phyloP scores from a whole-genome alignment of 2,888 invertebrate species.

The Liodrosophila aerea region DNA sequence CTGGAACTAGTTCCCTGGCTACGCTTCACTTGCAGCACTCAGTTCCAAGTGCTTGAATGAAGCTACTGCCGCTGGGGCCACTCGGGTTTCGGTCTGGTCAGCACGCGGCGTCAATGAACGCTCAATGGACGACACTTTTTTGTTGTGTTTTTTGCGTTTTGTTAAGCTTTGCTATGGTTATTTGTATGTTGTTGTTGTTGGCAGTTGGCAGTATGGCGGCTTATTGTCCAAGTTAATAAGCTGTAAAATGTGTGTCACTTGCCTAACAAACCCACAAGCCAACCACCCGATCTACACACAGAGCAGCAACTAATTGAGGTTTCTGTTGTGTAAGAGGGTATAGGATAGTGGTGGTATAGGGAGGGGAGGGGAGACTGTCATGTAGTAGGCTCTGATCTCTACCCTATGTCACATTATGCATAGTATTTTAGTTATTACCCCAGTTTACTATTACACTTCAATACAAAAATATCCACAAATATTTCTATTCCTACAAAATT shows the following conservation, averaged over 20 bases:
- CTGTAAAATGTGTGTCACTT: constrained; percentile 78
- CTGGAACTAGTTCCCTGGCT: too few relatives aligned
- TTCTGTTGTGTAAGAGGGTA: too few relatives aligned
- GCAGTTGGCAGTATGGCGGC: constrained; percentile 31
- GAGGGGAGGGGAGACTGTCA: too few relatives aligned
- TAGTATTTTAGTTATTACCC: too few relatives aligned
- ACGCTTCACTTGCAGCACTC: constrained; percentile 16
- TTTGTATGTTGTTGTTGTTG: constrained; percentile 21
- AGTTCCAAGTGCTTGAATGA: constrained; percentile 5
- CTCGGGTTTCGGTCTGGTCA: constrained; percentile 48
- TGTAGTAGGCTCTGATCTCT: too few relatives aligned
- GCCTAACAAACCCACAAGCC: constrained; percentile 34
- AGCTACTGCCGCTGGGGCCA: constrained; percentile 8
- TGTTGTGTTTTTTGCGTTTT: constrained; percentile 30
- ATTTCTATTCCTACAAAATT: too few relatives aligned
- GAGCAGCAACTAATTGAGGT: neutral
- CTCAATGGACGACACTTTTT: constrained; percentile 44
- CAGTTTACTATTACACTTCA: too few relatives aligned
- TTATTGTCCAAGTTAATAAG: constrained; percentile 76
- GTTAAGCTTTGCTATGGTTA: constrained; percentile 21
- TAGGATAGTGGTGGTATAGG: too few relatives aligned
- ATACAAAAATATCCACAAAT: too few relatives aligned
- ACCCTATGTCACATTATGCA: too few relatives aligned
- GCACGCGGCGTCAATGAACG: constrained; percentile 42
- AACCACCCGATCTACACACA: constrained; percentile 6